phyloP scores from a whole-genome alignment of 2,888 invertebrate species.

The Tenthredo mesomela region DNA sequence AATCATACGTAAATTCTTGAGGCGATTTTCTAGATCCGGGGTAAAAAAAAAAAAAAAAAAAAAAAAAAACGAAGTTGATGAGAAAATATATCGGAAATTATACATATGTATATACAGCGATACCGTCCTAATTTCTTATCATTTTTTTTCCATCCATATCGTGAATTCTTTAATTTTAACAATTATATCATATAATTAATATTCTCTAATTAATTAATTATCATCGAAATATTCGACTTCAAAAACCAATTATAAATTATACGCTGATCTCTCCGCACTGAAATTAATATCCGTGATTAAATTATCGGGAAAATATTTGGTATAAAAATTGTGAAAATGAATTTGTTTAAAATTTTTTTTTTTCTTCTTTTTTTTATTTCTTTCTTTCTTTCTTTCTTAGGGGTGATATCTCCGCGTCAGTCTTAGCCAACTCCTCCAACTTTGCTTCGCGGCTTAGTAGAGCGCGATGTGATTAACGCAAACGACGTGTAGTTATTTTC shows the following conservation, averaged over 20 bases:
- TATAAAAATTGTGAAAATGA: too few species aligned
- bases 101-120: too few species aligned
- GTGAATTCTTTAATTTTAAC: not conserved
- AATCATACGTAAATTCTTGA: not conserved
- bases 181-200: not conserved
- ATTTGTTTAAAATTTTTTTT: not conserved
- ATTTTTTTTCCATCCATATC: not conserved
- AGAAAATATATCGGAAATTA: not conserved
- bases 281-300: not conserved
- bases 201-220: not conserved
- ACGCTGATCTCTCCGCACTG: not conserved
- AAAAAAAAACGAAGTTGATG: not conserved
- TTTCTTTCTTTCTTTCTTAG: not conserved
- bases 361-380: not conserved
- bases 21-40: not conserved
- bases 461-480: not conserved
- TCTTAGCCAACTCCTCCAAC: not conserved
- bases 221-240: too few species aligned
- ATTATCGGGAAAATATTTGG: too few species aligned
- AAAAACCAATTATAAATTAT: too few species aligned
- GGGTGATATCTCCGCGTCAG: not conserved
- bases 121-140: not conserved
- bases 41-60: too few species aligned
- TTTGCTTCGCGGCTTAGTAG: not conserved
- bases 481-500: slow-evolving; percentile 45